These are phyloP conservation scores for Puma concolor DNA, from an alignment of 2,113 vertebrate species.

Conservation along the genomic window DNA sequence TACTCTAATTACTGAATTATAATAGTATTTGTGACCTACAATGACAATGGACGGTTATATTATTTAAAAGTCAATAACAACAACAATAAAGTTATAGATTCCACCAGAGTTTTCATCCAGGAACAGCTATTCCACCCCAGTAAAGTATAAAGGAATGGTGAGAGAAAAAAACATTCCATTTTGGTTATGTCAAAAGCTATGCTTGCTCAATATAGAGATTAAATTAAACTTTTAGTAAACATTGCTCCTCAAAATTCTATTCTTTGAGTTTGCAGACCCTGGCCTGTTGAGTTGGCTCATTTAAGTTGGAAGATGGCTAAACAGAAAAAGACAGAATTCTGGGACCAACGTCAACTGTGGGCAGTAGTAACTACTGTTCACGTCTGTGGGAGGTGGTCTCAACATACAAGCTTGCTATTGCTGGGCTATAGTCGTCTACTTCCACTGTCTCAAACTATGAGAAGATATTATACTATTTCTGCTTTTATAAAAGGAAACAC, in stretches of 20 bases:
- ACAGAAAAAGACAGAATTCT: neutral
- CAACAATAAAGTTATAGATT: neutral
- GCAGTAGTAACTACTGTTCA: neutral
- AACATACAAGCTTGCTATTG: neutral
- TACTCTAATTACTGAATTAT: neutral
- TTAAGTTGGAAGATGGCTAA: neutral
- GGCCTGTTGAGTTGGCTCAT: neutral
- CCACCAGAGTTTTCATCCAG: neutral
- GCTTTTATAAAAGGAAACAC: conserved; percentile 51
- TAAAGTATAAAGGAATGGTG: neutral
- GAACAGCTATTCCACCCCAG: neutral
- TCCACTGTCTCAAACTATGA: neutral
- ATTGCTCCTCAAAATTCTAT: neutral
- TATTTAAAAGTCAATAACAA: neutral
- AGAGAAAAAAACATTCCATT: neutral
- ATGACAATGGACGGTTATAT: neutral
- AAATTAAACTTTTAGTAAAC: neutral
- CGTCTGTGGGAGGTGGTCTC: neutral
- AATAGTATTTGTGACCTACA: neutral
- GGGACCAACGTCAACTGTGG: neutral
- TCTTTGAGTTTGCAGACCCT: neutral
- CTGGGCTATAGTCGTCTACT: neutral
- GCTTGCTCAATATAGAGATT: neutral
- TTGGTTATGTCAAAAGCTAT: neutral
- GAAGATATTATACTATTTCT: neutral